phyloP scores from a whole-genome alignment of 2,888 invertebrate species.

The Ryuthela nishihirai region DNA sequence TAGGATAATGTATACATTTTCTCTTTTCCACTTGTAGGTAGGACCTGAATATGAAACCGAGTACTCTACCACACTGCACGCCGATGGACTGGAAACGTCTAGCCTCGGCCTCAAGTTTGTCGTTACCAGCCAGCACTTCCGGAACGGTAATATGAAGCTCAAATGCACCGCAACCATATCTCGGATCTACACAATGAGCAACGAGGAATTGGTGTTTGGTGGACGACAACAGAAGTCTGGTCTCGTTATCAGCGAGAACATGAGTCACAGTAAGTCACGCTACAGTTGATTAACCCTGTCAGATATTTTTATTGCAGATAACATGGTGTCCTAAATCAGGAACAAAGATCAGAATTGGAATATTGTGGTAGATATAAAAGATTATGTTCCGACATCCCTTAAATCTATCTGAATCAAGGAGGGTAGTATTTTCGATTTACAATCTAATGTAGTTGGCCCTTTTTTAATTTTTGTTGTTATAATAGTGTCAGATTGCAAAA shows the following conservation, averaged over 20 bases:
- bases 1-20: too few species aligned
- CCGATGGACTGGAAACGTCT: constrained; percentile 42
- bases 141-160: constrained; percentile 40
- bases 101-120: constrained; percentile 40
- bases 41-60: constrained; percentile 38
- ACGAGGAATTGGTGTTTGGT: constrained; percentile 39
- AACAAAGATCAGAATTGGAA: too few species aligned
- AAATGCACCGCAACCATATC: constrained; percentile 42
- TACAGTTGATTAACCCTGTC: too few species aligned
- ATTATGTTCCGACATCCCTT: too few species aligned
- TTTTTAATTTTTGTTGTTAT: too few species aligned
- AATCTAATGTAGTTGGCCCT: too few species aligned
- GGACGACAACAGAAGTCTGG: constrained; percentile 40
- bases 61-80: constrained; percentile 36
- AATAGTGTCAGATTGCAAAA: too few species aligned
- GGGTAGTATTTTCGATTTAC: too few species aligned
- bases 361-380: too few species aligned
- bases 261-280: constrained; percentile 41
- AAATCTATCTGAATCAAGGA: too few species aligned
- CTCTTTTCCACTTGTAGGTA: constrained; percentile 23
- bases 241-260: constrained; percentile 41
- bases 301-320: too few species aligned
- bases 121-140: constrained; percentile 36
- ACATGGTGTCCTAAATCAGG: too few species aligned
- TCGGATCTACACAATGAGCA: constrained; percentile 42